These are phyloP conservation scores for Entosphenus tridentatus DNA, from an alignment of 2,113 vertebrate species.

Conservation along the genomic window DNA sequence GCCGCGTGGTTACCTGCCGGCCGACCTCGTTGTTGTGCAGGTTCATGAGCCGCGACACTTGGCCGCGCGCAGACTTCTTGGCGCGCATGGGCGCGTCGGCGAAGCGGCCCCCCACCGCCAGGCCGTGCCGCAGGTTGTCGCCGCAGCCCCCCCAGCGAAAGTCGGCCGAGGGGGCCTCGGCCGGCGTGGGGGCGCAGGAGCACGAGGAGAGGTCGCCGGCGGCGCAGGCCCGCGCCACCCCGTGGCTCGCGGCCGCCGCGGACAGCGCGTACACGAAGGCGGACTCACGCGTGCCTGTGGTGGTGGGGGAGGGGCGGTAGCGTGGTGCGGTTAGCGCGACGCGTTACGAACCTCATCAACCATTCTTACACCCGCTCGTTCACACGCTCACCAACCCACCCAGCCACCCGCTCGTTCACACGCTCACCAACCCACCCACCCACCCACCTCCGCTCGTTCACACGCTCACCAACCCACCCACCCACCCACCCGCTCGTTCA, in stretches of 20 bases:
- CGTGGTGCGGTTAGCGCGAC: background rate
- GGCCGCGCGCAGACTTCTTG: conserved; percentile 61
- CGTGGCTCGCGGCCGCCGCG: conserved; percentile 78
- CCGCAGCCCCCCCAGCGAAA: conserved; percentile 96
- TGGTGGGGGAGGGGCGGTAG: conserved; percentile 7
- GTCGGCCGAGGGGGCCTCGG: conserved; percentile 66
- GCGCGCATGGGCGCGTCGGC: conserved; percentile 94
- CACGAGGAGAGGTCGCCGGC: conserved; percentile 72
- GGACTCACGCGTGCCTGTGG: conserved; percentile 66
- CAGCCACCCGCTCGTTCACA: background rate
- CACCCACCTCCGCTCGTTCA: background rate
- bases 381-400: background rate
- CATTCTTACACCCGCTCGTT: fast-evolving
- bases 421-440: background rate
- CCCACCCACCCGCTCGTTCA: background rate
- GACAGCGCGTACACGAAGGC: conserved; percentile 88
- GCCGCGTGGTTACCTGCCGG: conserved; percentile 44
- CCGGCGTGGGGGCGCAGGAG: conserved; percentile 70
- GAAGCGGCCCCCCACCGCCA: conserved; percentile 94
- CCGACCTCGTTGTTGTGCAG: conserved; percentile 99
- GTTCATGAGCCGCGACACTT: conserved; percentile 97
- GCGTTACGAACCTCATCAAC: conserved; percentile 7
- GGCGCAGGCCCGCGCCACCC: conserved; percentile 78
- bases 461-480: background rate
- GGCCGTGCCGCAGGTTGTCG: conserved; percentile 88